These are phyloP conservation scores for Rhyacophila evoluta DNA, from an alignment of 2,888 invertebrate genomes.

Conservation along the genomic window DNA sequence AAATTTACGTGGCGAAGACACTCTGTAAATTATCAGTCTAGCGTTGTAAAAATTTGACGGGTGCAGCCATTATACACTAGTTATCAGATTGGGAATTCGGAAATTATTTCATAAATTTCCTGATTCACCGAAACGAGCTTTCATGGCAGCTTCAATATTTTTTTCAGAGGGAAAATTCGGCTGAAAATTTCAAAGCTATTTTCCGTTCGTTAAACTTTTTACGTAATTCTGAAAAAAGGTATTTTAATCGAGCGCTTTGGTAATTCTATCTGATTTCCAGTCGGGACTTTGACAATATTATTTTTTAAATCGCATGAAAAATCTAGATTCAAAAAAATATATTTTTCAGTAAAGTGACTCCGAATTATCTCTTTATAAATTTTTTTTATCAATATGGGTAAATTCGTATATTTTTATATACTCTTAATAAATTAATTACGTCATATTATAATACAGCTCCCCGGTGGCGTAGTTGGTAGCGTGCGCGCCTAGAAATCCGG, in stretches of 20 bases:
- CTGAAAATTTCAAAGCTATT: neutral
- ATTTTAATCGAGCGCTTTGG: neutral
- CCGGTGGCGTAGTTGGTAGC: no score
- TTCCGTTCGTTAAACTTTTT: neutral
- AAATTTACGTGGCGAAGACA: neutral
- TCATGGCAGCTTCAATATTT: neutral
- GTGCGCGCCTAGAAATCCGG: no score
- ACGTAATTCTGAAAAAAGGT: neutral
- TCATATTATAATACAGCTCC: no score
- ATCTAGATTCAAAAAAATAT: no score
- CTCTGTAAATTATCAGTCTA: neutral
- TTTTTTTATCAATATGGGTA: no score
- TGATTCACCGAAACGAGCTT: neutral
- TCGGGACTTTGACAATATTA: no score
- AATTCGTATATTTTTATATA: no score
- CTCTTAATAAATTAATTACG: no score
- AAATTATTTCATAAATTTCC: neutral
- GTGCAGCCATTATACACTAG: neutral
- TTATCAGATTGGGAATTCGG: neutral
- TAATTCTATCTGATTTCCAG: neutral
- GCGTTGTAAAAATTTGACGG: neutral
- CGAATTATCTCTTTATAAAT: no score
- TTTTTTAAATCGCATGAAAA: no score
- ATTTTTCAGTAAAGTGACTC: no score
- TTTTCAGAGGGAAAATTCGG: neutral